Evolutionary conservation across 2,113 vertebrate genomes (phyloP).

Genomic region (Narcine bancroftii): DNA sequence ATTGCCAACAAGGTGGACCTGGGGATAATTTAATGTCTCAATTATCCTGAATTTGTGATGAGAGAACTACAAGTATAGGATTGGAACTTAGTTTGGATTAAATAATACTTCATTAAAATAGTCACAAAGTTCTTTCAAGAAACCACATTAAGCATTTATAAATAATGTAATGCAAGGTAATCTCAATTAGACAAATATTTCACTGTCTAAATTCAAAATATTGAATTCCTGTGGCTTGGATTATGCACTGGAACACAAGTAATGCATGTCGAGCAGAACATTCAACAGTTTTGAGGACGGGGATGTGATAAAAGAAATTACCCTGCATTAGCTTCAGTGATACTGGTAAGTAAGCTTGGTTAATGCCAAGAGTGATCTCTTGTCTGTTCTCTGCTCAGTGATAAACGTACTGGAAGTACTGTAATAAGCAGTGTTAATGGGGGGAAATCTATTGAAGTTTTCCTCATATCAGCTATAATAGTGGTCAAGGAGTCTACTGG

Average conservation of each 20-base stretch:
- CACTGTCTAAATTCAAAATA: background rate
- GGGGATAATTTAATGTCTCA: background rate
- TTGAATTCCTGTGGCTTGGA: too few relatives aligned
- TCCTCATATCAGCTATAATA: background rate
- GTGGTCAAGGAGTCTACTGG: background rate
- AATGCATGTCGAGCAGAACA: background rate
- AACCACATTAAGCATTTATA: background rate
- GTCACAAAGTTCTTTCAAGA: background rate
- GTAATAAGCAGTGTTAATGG: background rate
- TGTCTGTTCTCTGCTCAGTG: background rate
- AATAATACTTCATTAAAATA: background rate
- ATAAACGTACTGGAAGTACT: background rate
- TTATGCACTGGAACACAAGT: too few relatives aligned
- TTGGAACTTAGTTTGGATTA: background rate
- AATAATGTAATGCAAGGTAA: background rate
- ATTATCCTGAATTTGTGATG: background rate
- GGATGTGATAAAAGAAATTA: background rate
- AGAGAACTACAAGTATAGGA: background rate
- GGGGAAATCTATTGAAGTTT: background rate
- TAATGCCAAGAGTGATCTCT: background rate
- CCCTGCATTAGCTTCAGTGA: background rate
- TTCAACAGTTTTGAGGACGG: background rate
- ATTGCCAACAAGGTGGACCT: background rate
- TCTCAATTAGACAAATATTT: background rate
- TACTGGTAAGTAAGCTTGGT: too few relatives aligned